Evolutionary conservation across 2,113 vertebrate genomes (phyloP), one percentile per base, ranked within the genome.

Genomic region (Alethe castanea): DNA sequence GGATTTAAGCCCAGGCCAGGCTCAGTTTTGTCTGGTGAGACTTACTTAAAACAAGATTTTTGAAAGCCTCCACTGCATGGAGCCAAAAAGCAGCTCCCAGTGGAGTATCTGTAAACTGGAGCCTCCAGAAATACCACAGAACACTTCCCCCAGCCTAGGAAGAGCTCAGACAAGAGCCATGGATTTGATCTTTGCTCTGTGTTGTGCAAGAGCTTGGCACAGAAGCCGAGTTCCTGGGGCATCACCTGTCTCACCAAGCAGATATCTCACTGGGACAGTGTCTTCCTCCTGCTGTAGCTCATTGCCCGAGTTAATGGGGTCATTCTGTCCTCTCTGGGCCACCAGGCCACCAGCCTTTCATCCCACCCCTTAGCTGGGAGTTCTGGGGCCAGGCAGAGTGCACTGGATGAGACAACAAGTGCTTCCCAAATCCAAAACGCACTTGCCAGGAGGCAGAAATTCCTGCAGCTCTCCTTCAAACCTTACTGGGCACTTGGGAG

Each of bases 391-490:
- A 88, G 67, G 60, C 18, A 31, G 24, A 73, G 23, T 12, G 23
- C 18, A 17, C 47, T 48, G 59, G 62, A 54, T 29, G 36, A 86
- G 40, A 28, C 20, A 38, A 20, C 6, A 2, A 2, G 15, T 14
- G n/a, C 35, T 54, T n/a, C 29, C 28, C 1, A 0, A 70, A 52
- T 35, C 12, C 80, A 45, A 45, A 61, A 44, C 1, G 0, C 17
- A 2, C 15, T 25, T 69, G n/a, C 38, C 42, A 47, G 65, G 60
- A 64, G 35, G 38, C 9, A 78, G 56, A 78, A 93, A 71, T 47
- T 38, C 13, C 57, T 0, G 56, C 2, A 52, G 52, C 50, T 19
- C 14, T 66, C 48, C 52, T 86, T 53, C 52, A 67, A 64, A 16
- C 53, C 56, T 17, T 25, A 28, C 36, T 11, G 44, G 48, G 42